Base-by-base conservation (phyloP, 2,797 vertebrate species). In the Cynodonichthys magdalenae region DNA sequence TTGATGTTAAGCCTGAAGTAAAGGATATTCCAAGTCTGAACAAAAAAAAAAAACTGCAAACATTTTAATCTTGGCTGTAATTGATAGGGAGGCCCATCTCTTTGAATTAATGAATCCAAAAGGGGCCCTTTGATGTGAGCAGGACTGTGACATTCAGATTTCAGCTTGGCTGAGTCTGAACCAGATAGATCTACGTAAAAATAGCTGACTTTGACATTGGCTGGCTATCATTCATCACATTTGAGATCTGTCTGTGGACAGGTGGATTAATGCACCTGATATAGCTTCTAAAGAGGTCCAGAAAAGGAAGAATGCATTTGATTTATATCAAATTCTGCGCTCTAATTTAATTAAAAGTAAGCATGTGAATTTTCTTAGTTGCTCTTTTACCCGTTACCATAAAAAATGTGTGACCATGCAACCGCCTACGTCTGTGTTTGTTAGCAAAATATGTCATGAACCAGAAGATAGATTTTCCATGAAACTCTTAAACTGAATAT, bases 61-160 rank as follows among this genome's bases (percentile, higher is more conserved):
- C 85, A 86, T 85, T 90, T 87, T 85, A 89, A 89, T 87, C 80
- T 55, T 24, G 63, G 75, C 77, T 66, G 63, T 87, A 90, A 89
- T 88, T 87, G 87, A 90, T 85, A 84, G 79, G 83, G 84, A 83
- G 77, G 67, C 58, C 74, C 71, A 57, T 80, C 71, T 80, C 77
- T 83, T 74, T 44, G 82, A 85, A 84, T 86, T 88, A 89, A 92
- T 88, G 79, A 89, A 86, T 86, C 74, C 75, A 73, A 87, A 87
- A 75, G 76, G 63, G 71, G 42, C 66, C 66, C 83, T 92, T 90
- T 90, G 88, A 92, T 84, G 89, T 90, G 60, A 79, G 85, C 60
- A 59, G 74, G 70, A 81, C 87, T 90, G 84, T 89, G 88, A 89
- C 87, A 85, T 87, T 89, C 85, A 90, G 76, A 87, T 84, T 86